These are phyloP conservation scores for Corythoichthys intestinalis DNA, from an alignment of 2,113 vertebrate species.

Conservation along the genomic window DNA sequence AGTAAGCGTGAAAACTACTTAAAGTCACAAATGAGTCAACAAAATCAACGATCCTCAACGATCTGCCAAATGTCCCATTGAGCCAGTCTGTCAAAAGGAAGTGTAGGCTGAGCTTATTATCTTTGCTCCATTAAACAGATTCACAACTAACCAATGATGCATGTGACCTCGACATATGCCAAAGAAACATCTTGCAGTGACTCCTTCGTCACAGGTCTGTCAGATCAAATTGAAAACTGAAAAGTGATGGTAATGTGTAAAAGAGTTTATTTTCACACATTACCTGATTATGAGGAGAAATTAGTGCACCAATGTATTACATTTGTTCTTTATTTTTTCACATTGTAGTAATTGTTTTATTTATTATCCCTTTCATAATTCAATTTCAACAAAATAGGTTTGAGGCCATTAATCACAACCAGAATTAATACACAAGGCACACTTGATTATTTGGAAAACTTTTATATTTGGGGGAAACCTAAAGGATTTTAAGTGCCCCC, in stretches of 20 bases:
- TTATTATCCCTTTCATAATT: too few species aligned
- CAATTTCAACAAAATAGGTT: too few species aligned
- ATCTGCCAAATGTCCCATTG: slow-evolving; percentile 16
- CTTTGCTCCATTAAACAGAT: slow-evolving; percentile 34
- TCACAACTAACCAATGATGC: slow-evolving; percentile 15
- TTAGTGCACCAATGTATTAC: too few species aligned
- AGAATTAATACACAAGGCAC: too few species aligned
- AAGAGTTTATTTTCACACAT: too few species aligned
- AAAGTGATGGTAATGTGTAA: neutral
- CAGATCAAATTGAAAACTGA: slow-evolving; percentile 18
- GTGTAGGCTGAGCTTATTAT: slow-evolving; percentile 38
- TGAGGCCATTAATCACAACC: too few species aligned
- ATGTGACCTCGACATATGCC: neutral
- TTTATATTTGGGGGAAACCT: too few species aligned
- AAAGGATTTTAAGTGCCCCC: too few species aligned
- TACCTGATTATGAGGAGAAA: too few species aligned
- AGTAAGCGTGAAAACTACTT: neutral
- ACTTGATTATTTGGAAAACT: too few species aligned
- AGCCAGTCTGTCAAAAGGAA: slow-evolving; percentile 25
- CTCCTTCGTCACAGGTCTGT: neutral
- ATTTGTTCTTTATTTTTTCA: too few species aligned
- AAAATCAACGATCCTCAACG: neutral
- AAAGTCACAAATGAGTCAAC: slow-evolving; percentile 1
- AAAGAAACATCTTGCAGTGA: slow-evolving; percentile 19
- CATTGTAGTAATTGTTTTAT: too few species aligned